Conservation (phyloP, 1,140 invertebrate genomes). For the Hestina assimilis region DNA sequence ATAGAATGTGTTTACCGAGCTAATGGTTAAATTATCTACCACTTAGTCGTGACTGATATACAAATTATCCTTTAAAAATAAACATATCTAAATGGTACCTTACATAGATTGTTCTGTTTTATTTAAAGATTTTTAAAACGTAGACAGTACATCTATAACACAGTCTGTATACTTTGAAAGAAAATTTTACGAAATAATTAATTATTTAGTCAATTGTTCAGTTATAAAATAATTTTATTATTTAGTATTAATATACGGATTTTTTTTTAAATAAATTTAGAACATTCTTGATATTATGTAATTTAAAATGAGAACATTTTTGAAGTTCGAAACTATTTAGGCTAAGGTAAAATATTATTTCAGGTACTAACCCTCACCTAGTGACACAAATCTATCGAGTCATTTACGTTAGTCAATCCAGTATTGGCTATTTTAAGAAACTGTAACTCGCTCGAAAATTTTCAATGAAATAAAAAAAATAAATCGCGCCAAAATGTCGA, state of each 20-base stretch:
- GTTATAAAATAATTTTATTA: too few relatives aligned
- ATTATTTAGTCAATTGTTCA: too few relatives aligned
- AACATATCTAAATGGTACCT: background rate
- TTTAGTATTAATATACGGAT: too few relatives aligned
- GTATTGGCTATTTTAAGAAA: constrained; percentile 60
- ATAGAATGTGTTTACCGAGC: background rate
- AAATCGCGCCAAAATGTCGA: constrained; percentile 50
- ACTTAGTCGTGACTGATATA: constrained; percentile 14
- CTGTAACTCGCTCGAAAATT: constrained; percentile 38
- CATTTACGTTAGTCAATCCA: constrained; percentile 48
- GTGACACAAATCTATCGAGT: constrained; percentile 58
- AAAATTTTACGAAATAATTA: too few relatives aligned
- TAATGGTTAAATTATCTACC: constrained; percentile 6
- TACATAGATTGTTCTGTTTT: background rate
- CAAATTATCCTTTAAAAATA: constrained; percentile 14
- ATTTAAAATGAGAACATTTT: constrained; percentile 15
- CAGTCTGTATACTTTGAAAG: too few relatives aligned
- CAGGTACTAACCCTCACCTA: constrained; percentile 73
- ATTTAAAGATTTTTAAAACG: too few relatives aligned
- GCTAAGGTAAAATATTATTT: constrained; percentile 67
- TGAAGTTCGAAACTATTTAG: constrained; percentile 41
- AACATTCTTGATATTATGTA: constrained; percentile 8
- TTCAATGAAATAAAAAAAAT: constrained; percentile 30
- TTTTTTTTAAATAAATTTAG: background rate
- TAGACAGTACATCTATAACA: too few relatives aligned